Evolutionary conservation across 2,113 vertebrate species (phyloP), one percentile per base, ranked within the genome.

Genomic region (Microtus pennsylvanicus): DNA sequence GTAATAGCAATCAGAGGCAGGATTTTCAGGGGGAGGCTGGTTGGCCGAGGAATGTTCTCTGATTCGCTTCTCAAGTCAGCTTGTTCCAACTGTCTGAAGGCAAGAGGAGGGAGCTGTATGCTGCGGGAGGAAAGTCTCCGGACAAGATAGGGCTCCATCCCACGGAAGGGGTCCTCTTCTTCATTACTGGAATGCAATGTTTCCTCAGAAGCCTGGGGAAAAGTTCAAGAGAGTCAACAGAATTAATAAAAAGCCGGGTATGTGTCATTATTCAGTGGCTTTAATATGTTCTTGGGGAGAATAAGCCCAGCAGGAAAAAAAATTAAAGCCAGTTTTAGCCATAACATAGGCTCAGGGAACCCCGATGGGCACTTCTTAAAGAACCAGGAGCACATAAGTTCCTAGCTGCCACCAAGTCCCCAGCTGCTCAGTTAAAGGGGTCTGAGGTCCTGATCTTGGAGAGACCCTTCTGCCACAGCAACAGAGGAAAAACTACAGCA

Each of bases 1-100:
- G 99, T 99, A 97, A 99, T 99, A 93, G 99, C 99, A 90, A 99
- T 99, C 97, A 99, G 98, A 0, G 99, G 99, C 38, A 99, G 99
- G 47, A 98, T 98, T 97, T 99, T 99, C 94, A 99, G 97, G 6
- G 99, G 98, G 96, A 99, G 99, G 87, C 99, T 99, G 0, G 98
- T 99, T 2, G 99, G 99, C 86, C 99, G 98, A 30, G 98, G 97
- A 16, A 99, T 87, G 10, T 96, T 98, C 86, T 99, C 98, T 0
- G 97, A 89, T 83, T 99, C 99, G 42, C 97, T 97, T 96, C 98
- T 99, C 93, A 98, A 99, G 89, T 99, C 99, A 91, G 98, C 98
- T 97, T 99, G 99, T 94, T 99, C 99, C 74, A 99, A 97, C 94
- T 99, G 99, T 94, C 99, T 99, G 97, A 99, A 99, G 96, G 99